Conservation (phyloP, 2,797 vertebrate genomes). For the Leptatherina wallacei region DNA sequence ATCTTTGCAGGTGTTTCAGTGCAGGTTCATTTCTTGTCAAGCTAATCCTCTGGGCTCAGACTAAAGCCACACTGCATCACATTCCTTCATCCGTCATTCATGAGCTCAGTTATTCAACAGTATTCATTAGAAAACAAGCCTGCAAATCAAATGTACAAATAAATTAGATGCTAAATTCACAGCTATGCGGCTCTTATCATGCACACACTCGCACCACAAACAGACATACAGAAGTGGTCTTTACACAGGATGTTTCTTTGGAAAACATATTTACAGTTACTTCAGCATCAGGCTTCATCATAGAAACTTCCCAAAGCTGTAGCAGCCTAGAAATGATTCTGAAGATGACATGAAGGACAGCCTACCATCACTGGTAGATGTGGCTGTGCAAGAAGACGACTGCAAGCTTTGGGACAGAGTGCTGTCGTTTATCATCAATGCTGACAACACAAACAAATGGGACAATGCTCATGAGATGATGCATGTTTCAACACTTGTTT, state of each 20-base stretch:
- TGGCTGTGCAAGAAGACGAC: slow-evolving; percentile 26
- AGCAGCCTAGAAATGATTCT: slow-evolving; percentile 22
- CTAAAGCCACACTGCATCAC: slow-evolving; percentile 47
- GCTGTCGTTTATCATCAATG: slow-evolving; percentile 7
- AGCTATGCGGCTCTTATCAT: slow-evolving; percentile 37
- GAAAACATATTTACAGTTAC: slow-evolving; percentile 62
- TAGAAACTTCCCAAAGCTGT: neutral
- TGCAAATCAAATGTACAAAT: slow-evolving; percentile 69
- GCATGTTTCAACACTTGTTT: neutral
- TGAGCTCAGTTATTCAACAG: slow-evolving; percentile 43
- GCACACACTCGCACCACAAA: slow-evolving; percentile 23
- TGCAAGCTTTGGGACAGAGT: slow-evolving; percentile 1
- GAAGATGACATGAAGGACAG: slow-evolving; percentile 4
- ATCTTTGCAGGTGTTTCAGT: slow-evolving; percentile 71
- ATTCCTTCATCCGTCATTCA: slow-evolving; percentile 59
- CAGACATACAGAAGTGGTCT: slow-evolving; percentile 53
- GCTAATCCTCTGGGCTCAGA: slow-evolving; percentile 38
- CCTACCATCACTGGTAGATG: neutral
- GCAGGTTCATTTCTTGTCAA: slow-evolving; percentile 57
- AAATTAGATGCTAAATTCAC: slow-evolving; percentile 65
- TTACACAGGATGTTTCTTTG: slow-evolving; percentile 57
- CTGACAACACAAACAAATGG: neutral
- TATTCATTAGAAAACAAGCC: slow-evolving; percentile 53
- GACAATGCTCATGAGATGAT: neutral
- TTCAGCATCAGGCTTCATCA: slow-evolving; percentile 25